Percentiles rank a stretch among this genome's conserved stretches.
These are phyloP conservation scores for Caenorhabditis becei DNA, from an alignment of 2,888 invertebrate genomes.

Conservation along the genomic window DNA sequence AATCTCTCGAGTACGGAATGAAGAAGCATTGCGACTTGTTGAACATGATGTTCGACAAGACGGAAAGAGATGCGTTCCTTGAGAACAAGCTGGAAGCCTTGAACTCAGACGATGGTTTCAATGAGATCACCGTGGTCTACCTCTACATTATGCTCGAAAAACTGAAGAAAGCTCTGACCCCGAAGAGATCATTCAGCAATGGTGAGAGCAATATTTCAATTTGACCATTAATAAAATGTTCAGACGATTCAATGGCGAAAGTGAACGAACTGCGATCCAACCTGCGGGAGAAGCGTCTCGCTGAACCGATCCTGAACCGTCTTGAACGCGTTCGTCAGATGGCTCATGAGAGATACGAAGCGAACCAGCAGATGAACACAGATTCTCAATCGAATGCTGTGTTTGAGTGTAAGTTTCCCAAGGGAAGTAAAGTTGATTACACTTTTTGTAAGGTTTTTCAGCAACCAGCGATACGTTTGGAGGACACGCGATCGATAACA, in stretches of 20 bases:
- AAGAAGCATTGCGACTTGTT: conserved; percentile 56
- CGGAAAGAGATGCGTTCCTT: conserved; percentile 46
- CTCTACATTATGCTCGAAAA: conserved; percentile 54
- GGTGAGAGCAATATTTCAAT: not conserved
- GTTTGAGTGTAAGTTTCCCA: conserved; percentile 57
- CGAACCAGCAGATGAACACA: conserved; percentile 2
- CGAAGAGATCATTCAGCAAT: conserved; percentile 25
- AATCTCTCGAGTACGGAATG: conserved; percentile 57
- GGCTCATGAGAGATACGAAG: conserved; percentile 47
- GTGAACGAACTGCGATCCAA: conserved; percentile 32
- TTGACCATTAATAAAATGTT: not conserved
- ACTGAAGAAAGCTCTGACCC: conserved; percentile 22
- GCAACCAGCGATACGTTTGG: conserved; percentile 47
- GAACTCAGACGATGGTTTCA: conserved; percentile 45
- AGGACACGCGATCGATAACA: conserved; percentile 27
- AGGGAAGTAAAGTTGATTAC: not conserved
- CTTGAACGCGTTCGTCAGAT: conserved; percentile 44
- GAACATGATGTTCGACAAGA: conserved; percentile 42
- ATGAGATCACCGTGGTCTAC: conserved; percentile 44
- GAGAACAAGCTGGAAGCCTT: conserved; percentile 25
- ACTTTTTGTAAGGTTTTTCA: conserved; percentile 16
- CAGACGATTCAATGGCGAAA: conserved; percentile 11
- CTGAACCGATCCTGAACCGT: conserved; percentile 32
- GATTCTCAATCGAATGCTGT: conserved; percentile 56
- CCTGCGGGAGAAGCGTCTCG: conserved; percentile 22